phyloP scores from a whole-genome alignment of 2,888 invertebrate genomes.

The Protonemura montana region DNA sequence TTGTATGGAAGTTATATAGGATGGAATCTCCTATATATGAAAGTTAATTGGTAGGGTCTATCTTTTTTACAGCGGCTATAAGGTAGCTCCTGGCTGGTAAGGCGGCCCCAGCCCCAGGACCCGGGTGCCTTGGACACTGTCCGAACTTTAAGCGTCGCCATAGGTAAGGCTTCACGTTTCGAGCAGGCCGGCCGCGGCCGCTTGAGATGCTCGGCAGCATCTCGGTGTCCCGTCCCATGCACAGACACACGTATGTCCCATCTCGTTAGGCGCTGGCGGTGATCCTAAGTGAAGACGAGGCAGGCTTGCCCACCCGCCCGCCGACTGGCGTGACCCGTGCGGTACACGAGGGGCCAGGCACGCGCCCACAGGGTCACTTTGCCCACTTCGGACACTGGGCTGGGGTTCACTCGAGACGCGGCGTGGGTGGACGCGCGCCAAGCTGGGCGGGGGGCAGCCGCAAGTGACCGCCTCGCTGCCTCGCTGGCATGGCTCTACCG shows the following conservation, averaged over 20 bases:
- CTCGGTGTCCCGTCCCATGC: not conserved
- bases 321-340: not conserved
- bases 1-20: not conserved
- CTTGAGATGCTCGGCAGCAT: not conserved
- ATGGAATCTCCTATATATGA: constrained; percentile 14
- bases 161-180: not conserved
- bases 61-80: constrained; percentile 20
- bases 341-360: not conserved
- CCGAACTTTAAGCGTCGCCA: no score
- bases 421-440: not conserved
- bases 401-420: not conserved
- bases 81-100: not conserved
- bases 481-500: not conserved
- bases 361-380: constrained; percentile 1
- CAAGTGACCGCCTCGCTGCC: not conserved
- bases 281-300: constrained; percentile 4
- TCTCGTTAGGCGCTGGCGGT: not conserved
- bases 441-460: not conserved
- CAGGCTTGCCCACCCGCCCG: no score
- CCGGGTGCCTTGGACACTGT: not conserved
- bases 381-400: not conserved
- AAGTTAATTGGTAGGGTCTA: constrained; percentile 38
- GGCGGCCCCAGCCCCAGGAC: not conserved
- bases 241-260: not conserved
- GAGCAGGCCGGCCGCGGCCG: no score